Conservation (phyloP, 2,888 invertebrate genomes). For the Dolichopus griseipennis region DNA sequence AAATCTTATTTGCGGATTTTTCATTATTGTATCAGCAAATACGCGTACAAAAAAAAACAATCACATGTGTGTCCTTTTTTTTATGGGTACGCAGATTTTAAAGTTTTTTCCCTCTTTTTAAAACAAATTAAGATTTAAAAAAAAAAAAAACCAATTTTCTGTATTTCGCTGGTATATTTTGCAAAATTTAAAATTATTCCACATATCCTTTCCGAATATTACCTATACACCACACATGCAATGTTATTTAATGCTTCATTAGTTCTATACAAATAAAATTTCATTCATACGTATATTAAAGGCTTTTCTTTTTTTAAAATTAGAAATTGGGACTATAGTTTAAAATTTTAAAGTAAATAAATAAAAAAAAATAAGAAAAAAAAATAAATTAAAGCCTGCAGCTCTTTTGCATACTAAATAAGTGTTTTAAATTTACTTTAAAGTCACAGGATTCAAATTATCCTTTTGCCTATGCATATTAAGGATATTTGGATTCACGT, state of each 20-base stretch:
- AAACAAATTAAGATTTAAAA: background rate
- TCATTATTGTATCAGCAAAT: too few species aligned
- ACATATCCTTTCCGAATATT: background rate
- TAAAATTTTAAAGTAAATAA: background rate
- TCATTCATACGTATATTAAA: too few species aligned
- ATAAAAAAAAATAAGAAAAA: background rate
- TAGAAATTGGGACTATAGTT: too few species aligned
- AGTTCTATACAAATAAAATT: background rate
- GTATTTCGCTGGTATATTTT: background rate
- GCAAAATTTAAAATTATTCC: background rate
- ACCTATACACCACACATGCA: background rate
- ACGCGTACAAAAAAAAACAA: too few species aligned
- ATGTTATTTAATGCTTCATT: constrained; percentile 13
- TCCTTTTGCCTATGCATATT: too few species aligned
- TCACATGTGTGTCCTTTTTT: too few species aligned
- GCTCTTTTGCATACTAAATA: background rate
- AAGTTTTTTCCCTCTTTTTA: too few species aligned
- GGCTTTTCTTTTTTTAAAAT: too few species aligned
- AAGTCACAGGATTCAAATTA: too few species aligned
- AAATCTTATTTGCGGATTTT: too few species aligned
- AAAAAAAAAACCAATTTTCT: background rate
- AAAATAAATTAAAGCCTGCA: background rate
- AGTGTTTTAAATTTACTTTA: background rate
- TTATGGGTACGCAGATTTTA: too few species aligned
- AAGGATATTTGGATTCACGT: too few species aligned